Evolutionary conservation across 2,797 vertebrate genomes (phyloP), one percentile per base, ranked within the genome.

Genomic region (Alcedo atthis): DNA sequence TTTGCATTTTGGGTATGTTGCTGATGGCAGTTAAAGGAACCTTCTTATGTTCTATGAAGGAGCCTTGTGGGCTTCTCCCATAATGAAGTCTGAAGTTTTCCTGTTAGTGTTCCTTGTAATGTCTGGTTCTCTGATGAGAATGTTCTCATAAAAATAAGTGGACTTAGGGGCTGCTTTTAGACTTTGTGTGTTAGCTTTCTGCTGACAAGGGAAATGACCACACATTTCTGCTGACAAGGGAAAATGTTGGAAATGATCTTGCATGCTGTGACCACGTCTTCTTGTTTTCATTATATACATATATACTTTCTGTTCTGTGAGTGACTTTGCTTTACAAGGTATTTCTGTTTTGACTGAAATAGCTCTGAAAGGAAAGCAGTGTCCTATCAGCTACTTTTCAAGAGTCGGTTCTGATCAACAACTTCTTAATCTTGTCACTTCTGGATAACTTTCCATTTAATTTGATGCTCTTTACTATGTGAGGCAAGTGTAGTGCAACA

Each of bases 251-350:
- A 49, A 49, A 25, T 49, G 48, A 49, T 74, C 40, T 67, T 15
- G 18, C 22, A 2, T 57, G n/a, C 17, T 71, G 33, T 55, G 22
- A 61, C 61, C 59, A 11, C 13, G 2, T 43, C 2, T 25, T 48
- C 1, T 0, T 0, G 57, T 59, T 84, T 70, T 78, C 4, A 3
- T 55, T 33, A 4, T 5, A 4, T 32, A 5, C 30, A 1, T 14
- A 5, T 40, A 7, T 45, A 83, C 70, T 79, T 53, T 35, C 28
- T 51, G 13, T 64, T 28, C 51, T 69, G 22, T 51, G 33, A 9
- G 8, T 63, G 42, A 24, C 54, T 81, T 76, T 17, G 6, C 48
- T 77, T 74, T 78, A 20, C n/a, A 28, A 12, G 7, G 13, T 37
- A 6, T 28, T 83, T 90, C 32, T 59, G 8, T 11, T 53, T 78